Percentiles rank a stretch among this genome's conserved stretches.
Evolutionary conservation across 2,888 invertebrate species (phyloP).

Genomic region (Meiosimyza decipiens): DNA sequence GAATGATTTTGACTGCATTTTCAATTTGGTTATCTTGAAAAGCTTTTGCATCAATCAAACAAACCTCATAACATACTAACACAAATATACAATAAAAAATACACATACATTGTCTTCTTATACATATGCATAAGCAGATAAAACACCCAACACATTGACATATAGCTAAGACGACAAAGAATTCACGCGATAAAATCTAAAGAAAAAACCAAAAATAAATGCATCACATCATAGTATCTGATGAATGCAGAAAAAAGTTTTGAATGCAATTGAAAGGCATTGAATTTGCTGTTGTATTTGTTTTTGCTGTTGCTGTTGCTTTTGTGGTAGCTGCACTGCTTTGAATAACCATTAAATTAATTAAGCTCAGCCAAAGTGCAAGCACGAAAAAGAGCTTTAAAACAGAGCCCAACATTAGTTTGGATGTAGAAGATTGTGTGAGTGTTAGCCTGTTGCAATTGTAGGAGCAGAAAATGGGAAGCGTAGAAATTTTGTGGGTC

Average conservation of each 20-base stretch:
- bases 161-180: constrained; percentile 2
- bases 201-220: not conserved
- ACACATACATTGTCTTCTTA: too few relatives aligned
- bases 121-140: not conserved
- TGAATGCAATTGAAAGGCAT: constrained; percentile 5
- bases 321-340: constrained; percentile 5
- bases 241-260: not conserved
- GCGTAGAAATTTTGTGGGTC: too few relatives aligned
- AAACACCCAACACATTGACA: not conserved
- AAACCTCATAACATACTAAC: not conserved
- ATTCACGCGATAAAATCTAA: constrained; percentile 2
- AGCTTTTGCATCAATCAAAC: constrained; percentile 4
- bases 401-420: not conserved
- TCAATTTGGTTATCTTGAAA: not conserved
- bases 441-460: too few relatives aligned
- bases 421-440: not conserved
- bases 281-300: not conserved
- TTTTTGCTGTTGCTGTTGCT: not conserved
- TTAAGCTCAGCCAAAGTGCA: constrained; percentile 6
- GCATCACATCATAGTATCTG: not conserved
- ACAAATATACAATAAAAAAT: not conserved
- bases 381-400: not conserved
- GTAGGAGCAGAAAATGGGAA: too few relatives aligned
- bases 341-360: constrained; percentile 17
- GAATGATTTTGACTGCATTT: not conserved